Evolutionary conservation across 2,113 vertebrate species (phyloP).

Genomic region (Toxotes chatareus): DNA sequence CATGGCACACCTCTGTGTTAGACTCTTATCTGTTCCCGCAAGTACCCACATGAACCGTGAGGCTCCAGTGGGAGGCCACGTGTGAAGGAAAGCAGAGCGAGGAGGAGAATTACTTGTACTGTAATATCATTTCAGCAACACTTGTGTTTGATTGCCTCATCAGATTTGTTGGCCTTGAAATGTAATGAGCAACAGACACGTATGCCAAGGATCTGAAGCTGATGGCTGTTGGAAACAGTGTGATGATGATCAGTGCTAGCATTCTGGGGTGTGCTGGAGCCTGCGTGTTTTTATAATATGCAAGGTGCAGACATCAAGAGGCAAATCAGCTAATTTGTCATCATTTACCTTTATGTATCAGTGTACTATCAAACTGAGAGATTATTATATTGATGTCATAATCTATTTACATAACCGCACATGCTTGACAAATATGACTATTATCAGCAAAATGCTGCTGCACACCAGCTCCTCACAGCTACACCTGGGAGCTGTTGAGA

Average conservation of each 20-base stretch:
- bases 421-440: neutral
- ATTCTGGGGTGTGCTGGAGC: slow-evolving; percentile 1
- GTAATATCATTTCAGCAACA: neutral
- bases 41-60: slow-evolving; percentile 2
- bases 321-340: slow-evolving; percentile 10
- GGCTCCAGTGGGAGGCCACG: neutral
- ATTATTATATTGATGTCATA: neutral
- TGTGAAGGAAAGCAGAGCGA: neutral
- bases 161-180: slow-evolving; percentile 10
- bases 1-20: neutral
- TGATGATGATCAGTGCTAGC: slow-evolving; percentile 31
- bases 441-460: neutral
- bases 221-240: slow-evolving; percentile 2
- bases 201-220: slow-evolving; percentile 14
- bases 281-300: neutral
- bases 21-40: slow-evolving; percentile 39
- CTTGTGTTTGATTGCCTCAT: slow-evolving; percentile 36
- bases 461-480: neutral
- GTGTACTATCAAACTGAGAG: neutral
- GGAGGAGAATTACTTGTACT: neutral
- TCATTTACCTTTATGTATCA: neutral
- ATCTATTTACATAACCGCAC: neutral
- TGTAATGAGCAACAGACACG: slow-evolving; percentile 16
- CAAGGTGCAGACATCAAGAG: neutral
- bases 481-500: slow-evolving; percentile 23